Conservation (phyloP, 1,140 invertebrate genomes). For the Aethina tumida region DNA sequence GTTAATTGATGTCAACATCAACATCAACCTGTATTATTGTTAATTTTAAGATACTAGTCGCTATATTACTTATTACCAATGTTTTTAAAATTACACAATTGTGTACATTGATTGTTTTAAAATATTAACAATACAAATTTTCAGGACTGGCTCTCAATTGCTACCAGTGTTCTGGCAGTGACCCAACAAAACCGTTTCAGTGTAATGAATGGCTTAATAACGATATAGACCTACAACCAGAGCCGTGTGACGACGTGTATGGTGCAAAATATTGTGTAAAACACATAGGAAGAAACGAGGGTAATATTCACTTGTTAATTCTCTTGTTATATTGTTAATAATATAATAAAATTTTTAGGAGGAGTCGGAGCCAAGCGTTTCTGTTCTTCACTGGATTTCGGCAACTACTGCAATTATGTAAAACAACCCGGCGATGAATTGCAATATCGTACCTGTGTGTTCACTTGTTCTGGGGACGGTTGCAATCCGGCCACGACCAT, state of each 20-base stretch:
- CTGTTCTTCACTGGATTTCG: conserved; percentile 82
- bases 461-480: conserved; percentile 76
- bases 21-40: too few relatives aligned
- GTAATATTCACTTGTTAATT: conserved; percentile 41
- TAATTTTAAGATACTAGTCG: too few relatives aligned
- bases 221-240: conserved; percentile 54
- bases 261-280: conserved; percentile 86
- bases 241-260: conserved; percentile 68
- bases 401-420: conserved; percentile 90
- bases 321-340: background rate
- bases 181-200: conserved; percentile 66
- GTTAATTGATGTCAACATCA: too few relatives aligned
- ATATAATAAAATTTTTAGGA: conserved; percentile 46
- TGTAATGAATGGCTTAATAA: conserved; percentile 79
- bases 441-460: conserved; percentile 82
- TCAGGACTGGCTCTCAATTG: conserved; percentile 74
- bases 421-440: conserved; percentile 75
- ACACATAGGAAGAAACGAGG: conserved; percentile 88
- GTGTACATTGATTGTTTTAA: too few relatives aligned
- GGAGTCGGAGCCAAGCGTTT: conserved; percentile 87
- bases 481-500: conserved; percentile 58
- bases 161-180: conserved; percentile 81
- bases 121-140: too few relatives aligned
- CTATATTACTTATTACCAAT: too few relatives aligned
- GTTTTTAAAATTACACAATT: too few relatives aligned